These are phyloP conservation scores for Cerastoderma edule DNA, from an alignment of 2,888 invertebrate species.

Conservation along the genomic window DNA sequence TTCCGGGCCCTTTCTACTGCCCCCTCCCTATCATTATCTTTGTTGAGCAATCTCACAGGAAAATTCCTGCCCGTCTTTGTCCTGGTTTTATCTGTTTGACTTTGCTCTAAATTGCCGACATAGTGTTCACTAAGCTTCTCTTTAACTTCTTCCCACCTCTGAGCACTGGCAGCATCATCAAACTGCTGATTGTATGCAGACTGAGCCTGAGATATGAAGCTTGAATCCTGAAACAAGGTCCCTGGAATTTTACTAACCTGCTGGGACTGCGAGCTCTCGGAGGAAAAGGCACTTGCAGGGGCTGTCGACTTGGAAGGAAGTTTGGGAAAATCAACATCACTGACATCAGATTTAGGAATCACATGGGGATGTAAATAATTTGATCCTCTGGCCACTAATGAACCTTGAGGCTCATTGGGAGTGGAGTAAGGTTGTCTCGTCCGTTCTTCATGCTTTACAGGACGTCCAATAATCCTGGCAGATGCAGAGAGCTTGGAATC, in stretches of 20 bases:
- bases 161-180: slow-evolving; percentile 57
- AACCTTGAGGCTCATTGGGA: not conserved
- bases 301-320: slow-evolving; percentile 21
- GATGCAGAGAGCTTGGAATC: slow-evolving; percentile 34
- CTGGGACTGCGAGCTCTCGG: slow-evolving; percentile 32
- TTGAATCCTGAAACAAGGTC: not conserved
- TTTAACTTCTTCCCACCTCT: slow-evolving; percentile 53
- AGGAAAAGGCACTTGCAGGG: slow-evolving; percentile 37
- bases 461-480: slow-evolving; percentile 40
- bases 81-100: not conserved
- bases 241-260: slow-evolving; percentile 9
- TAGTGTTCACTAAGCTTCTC: slow-evolving; percentile 48
- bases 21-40: slow-evolving; percentile 39
- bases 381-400: not conserved
- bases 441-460: slow-evolving; percentile 12
- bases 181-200: slow-evolving; percentile 51
- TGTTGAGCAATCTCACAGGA: slow-evolving; percentile 53
- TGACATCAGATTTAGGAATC: not conserved
- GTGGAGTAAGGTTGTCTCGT: not conserved
- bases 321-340: slow-evolving; percentile 43
- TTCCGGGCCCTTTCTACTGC: not conserved
- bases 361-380: too few species aligned
- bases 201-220: slow-evolving; percentile 43
- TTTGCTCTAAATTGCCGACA: slow-evolving; percentile 30
- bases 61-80: slow-evolving; percentile 36